A percentile compares a stretch with the other conserved stretches of the same genome.
These are phyloP conservation scores for Lophius americanus DNA, from an alignment of 2,797 vertebrate species.

Conservation along the genomic window DNA sequence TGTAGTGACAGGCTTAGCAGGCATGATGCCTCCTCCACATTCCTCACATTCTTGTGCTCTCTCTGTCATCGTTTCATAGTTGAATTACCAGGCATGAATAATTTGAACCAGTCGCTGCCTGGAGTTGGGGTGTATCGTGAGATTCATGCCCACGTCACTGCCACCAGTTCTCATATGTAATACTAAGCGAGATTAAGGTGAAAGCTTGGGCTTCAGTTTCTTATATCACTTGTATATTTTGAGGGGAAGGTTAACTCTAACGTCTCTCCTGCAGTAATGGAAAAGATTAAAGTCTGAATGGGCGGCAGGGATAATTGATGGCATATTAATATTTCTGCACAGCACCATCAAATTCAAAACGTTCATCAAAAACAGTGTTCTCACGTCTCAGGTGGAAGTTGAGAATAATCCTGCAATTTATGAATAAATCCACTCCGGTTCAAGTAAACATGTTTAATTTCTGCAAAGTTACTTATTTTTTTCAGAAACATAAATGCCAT, in stretches of 20 bases:
- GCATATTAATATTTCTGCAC: constrained; percentile 27
- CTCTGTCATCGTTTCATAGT: constrained; percentile 46
- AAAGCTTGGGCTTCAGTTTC: constrained; percentile 28
- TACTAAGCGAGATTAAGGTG: constrained; percentile 34
- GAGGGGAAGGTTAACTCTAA: constrained; percentile 10
- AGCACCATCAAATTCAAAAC: constrained; percentile 26
- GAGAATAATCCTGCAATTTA: constrained; percentile 57
- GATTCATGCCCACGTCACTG: constrained; percentile 45
- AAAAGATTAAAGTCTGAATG: background rate
- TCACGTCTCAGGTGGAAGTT: constrained; percentile 62
- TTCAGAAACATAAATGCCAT: background rate
- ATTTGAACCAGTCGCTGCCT: constrained; percentile 47
- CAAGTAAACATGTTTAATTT: constrained; percentile 23
- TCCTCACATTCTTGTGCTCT: constrained; percentile 21
- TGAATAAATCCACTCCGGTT: constrained; percentile 57
- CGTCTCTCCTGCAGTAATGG: background rate
- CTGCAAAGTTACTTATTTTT: background rate
- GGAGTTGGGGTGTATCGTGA: constrained; percentile 58
- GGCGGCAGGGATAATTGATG: constrained; percentile 14
- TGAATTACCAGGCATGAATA: constrained; percentile 58
- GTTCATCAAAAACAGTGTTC: constrained; percentile 33
- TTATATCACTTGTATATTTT: background rate
- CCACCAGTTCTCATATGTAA: constrained; percentile 48
- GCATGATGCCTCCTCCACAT: constrained; percentile 43
- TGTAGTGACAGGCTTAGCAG: constrained; percentile 35